phyloP scores from a whole-genome alignment of 2,797 vertebrate genomes.

The Clamator glandarius region DNA sequence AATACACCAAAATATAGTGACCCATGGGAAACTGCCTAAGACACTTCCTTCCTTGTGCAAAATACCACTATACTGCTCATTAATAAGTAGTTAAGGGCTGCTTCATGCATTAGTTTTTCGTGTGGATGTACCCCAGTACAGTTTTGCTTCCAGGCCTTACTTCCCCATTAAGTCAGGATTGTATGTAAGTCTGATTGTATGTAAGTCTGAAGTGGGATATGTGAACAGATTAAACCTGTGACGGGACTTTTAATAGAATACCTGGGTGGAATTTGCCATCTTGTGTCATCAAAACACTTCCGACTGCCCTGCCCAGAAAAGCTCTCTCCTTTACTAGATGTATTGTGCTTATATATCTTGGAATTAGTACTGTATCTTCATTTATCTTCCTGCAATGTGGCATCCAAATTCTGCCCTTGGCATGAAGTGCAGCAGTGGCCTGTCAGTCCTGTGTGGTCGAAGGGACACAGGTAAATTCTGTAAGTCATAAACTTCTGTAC shows the following conservation, averaged over 20 bases:
- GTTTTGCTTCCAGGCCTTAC: neutral
- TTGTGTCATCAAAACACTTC: neutral
- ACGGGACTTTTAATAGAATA: neutral
- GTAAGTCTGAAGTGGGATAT: neutral
- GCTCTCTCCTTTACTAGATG: neutral
- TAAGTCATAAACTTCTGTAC: neutral
- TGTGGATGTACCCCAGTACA: neutral
- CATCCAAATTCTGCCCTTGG: neutral
- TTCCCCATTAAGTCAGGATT: neutral
- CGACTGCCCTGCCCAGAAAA: neutral
- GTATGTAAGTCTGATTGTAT: neutral
- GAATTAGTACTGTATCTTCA: neutral
- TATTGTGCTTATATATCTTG: neutral
- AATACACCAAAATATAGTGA: neutral
- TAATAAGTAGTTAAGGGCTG: neutral
- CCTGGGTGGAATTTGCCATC: neutral
- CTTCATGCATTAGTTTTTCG: neutral
- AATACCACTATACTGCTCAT: neutral
- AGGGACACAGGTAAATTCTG: neutral
- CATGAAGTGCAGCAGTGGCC: fast-evolving
- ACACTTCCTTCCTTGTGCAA: neutral
- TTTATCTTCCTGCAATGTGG: neutral
- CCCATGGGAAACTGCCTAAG: neutral
- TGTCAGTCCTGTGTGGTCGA: neutral
- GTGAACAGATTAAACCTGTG: neutral